Evolutionary conservation across 2,113 vertebrate species (phyloP), one percentile per base, ranked within the genome.

Genomic region (Planiliza haematocheilus): DNA sequence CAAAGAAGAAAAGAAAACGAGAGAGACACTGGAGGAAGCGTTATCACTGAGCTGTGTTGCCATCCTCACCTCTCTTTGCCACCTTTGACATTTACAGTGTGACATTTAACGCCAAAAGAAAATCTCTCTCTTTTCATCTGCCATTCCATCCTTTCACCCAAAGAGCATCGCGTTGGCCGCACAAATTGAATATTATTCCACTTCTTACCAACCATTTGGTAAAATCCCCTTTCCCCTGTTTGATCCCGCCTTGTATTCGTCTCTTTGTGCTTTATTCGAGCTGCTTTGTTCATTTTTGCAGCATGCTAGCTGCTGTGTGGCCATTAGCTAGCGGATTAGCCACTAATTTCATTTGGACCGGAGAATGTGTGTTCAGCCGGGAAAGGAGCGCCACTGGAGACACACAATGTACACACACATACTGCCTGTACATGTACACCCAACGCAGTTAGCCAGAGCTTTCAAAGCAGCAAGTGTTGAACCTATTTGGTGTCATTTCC

Each of bases 61-160:
- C 30, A 53, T 56, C 60, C 52, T 84, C 82, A 79, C 78, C 81
- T 79, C 65, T 66, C 61, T 52, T 70, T 64, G 63, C 79, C 74
- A 88, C 87, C 89, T 89, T 75, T 89, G 87, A 89, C 87, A 91
- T 89, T 88, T 87, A 70, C 79, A 51, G 50, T 72, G 73, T 88
- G 90, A 88, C 87, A 86, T 90, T 90, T 88, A 81, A 79, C n/a
- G 59, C 62, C 62, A 73, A 74, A 78, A 74, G 76, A 71, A 74
- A 70, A 70, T 58, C 62, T 61, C 64, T 67, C 20, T 41, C 60
- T 51, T 67, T 70, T 82, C 59, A 59, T 30, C 74, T 71, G 53
- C 51, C 61, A 45, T 76, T 82, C 82, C 57, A 82, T 81, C 70
- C 64, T 45, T 59, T 84, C 65, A 63, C 68, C 51, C 65, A 82